These are phyloP conservation scores for Acipenser oxyrinchus DNA, from an alignment of 2,797 vertebrate genomes.

Conservation along the genomic window DNA sequence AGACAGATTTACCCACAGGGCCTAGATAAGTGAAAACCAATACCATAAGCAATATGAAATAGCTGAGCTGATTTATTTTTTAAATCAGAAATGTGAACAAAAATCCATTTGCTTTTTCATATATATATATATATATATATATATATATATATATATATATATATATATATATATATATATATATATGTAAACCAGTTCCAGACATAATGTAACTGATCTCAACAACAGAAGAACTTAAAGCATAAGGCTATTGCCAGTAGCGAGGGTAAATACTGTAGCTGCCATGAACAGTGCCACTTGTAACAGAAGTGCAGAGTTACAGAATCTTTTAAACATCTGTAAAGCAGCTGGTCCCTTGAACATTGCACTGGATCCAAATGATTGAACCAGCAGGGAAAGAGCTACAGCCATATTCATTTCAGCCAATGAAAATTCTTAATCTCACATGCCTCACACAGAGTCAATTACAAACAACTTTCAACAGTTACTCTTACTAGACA, in stretches of 20 bases:
- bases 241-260: conserved; percentile 32
- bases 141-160: too few species aligned
- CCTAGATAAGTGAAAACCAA: background rate
- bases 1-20: conserved; percentile 2
- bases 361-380: conserved; percentile 35
- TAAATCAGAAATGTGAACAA: too few species aligned
- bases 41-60: background rate
- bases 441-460: too few species aligned
- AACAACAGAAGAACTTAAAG: conserved; percentile 26
- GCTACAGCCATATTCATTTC: background rate
- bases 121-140: too few species aligned
- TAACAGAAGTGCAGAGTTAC: conserved; percentile 52
- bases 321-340: conserved; percentile 53
- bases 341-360: conserved; percentile 50
- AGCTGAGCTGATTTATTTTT: too few species aligned
- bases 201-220: conserved; percentile 23
- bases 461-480: too few species aligned
- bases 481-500: too few species aligned
- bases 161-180: too few species aligned
- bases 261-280: conserved; percentile 43
- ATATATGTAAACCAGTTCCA: background rate
- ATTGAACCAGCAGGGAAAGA: conserved; percentile 16
- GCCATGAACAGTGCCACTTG: conserved; percentile 48
- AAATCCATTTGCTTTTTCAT: too few species aligned
- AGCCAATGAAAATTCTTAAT: too few species aligned